Percentiles rank a stretch among this genome's conserved stretches.
These are phyloP conservation scores for Ceraclea dissimilis DNA, from an alignment of 2,888 invertebrate species.

Conservation along the genomic window DNA sequence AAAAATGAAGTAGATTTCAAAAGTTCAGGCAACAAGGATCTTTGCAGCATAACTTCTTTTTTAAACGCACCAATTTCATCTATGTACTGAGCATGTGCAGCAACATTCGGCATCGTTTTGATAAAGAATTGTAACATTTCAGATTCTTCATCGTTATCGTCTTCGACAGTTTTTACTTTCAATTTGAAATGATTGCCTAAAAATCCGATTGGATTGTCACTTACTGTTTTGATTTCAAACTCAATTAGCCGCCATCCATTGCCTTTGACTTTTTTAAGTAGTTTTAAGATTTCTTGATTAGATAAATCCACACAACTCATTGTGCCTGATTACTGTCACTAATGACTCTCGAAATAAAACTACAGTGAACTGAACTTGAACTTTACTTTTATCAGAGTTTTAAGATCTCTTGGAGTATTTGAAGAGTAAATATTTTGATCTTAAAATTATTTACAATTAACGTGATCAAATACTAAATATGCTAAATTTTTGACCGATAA, in stretches of 20 bases:
- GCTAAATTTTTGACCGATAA: too few relatives aligned
- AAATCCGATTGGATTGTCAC: conserved; percentile 27
- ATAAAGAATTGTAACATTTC: conserved; percentile 27
- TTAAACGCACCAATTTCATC: conserved; percentile 26
- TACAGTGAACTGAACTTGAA: too few relatives aligned
- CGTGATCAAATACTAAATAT: too few relatives aligned
- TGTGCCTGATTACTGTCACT: too few relatives aligned
- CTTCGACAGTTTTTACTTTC: conserved; percentile 24
- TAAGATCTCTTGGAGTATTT: too few relatives aligned
- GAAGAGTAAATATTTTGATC: too few relatives aligned
- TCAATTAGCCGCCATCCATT: conserved; percentile 12
- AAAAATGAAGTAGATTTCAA: conserved; percentile 23
- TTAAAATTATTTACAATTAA: too few relatives aligned
- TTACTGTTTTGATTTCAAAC: conserved; percentile 11
- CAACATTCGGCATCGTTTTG: conserved; percentile 28
- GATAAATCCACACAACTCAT: not conserved
- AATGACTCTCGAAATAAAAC: too few relatives aligned
- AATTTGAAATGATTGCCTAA: conserved; percentile 29
- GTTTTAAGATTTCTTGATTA: conserved; percentile 9
- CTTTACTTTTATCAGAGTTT: too few relatives aligned
- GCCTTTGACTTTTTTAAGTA: conserved; percentile 23
- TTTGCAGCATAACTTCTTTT: conserved; percentile 31
- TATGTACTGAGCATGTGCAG: conserved; percentile 23
- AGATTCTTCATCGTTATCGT: conserved; percentile 11
- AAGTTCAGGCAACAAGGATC: conserved; percentile 29